Percentiles rank a stretch among this genome's conserved stretches.
Conservation (phyloP, 2,797 vertebrate species). For the Chelon auratus region DNA sequence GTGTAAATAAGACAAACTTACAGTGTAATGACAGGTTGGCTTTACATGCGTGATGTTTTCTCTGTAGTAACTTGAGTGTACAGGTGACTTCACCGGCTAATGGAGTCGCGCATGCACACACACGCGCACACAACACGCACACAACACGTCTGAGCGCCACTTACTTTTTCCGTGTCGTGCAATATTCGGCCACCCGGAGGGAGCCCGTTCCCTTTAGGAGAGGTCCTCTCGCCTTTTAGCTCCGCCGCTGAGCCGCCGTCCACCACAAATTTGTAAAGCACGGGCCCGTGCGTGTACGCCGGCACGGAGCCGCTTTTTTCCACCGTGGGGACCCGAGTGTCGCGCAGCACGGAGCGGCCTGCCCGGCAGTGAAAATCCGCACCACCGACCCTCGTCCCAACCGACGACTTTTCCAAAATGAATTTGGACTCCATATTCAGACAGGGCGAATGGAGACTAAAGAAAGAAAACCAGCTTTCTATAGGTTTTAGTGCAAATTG, state of each 20-base stretch:
- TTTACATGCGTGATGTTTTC: not conserved
- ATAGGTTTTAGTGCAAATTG: conserved; percentile 76
- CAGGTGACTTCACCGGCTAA: conserved; percentile 27
- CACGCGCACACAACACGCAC: too few species aligned
- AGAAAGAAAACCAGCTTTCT: conserved; percentile 81
- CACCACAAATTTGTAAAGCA: conserved; percentile 69
- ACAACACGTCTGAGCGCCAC: conserved; percentile 27
- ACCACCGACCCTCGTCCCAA: conserved; percentile 69
- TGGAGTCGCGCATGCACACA: conserved; percentile 5
- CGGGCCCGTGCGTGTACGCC: conserved; percentile 67
- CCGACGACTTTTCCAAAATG: conserved; percentile 77
- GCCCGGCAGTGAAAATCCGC: conserved; percentile 71
- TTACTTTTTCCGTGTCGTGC: conserved; percentile 83
- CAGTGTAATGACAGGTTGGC: conserved; percentile 6
- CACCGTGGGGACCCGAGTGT: conserved; percentile 60
- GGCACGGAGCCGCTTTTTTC: conserved; percentile 62
- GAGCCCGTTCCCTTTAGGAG: conserved; percentile 65
- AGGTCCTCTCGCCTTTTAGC: conserved; percentile 58
- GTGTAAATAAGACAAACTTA: conserved; percentile 17
- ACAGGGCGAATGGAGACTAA: conserved; percentile 71
- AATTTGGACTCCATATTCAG: conserved; percentile 85
- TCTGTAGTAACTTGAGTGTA: conserved; percentile 4
- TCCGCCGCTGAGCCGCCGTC: conserved; percentile 68
- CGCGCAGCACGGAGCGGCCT: conserved; percentile 71
- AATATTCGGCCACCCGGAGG: conserved; percentile 66